Conservation (phyloP, 2,888 invertebrate species). For the Archips crataeganus region DNA sequence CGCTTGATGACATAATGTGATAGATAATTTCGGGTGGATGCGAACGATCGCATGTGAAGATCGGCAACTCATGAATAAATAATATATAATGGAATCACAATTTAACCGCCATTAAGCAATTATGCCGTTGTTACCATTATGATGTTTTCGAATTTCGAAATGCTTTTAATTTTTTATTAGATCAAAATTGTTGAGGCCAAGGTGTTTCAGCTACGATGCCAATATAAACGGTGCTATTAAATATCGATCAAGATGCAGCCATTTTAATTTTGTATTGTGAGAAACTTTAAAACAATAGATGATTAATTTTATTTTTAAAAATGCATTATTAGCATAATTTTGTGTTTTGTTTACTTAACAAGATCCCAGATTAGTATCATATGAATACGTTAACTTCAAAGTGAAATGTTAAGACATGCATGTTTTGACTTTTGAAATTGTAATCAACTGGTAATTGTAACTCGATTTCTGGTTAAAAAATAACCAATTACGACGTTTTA, state of each 20-base stretch:
- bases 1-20: slow-evolving; percentile 83
- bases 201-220: slow-evolving; percentile 70
- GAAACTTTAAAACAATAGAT: slow-evolving; percentile 34
- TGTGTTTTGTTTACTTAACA: slow-evolving; percentile 33
- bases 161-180: slow-evolving; percentile 85
- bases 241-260: slow-evolving; percentile 74
- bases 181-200: slow-evolving; percentile 74
- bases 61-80: slow-evolving; percentile 82
- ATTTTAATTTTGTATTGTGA: slow-evolving; percentile 30
- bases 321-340: slow-evolving; percentile 39
- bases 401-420: background rate
- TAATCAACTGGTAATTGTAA: background rate
- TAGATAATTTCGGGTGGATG: slow-evolving; percentile 76
- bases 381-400: slow-evolving; percentile 14
- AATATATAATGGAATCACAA: slow-evolving; percentile 75
- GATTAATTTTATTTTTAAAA: slow-evolving; percentile 27
- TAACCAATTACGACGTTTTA: background rate
- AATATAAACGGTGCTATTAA: slow-evolving; percentile 74
- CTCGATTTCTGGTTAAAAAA: background rate
- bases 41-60: slow-evolving; percentile 73
- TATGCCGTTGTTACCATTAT: slow-evolving; percentile 81
- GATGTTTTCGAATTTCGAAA: slow-evolving; percentile 81
- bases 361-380: slow-evolving; percentile 22
- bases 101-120: slow-evolving; percentile 82
- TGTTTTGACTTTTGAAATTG: background rate